A percentile compares a stretch with the other conserved stretches of the same genome.
Evolutionary conservation across 2,888 invertebrate genomes (phyloP).

Genomic region (Trachelus troglodyta): DNA sequence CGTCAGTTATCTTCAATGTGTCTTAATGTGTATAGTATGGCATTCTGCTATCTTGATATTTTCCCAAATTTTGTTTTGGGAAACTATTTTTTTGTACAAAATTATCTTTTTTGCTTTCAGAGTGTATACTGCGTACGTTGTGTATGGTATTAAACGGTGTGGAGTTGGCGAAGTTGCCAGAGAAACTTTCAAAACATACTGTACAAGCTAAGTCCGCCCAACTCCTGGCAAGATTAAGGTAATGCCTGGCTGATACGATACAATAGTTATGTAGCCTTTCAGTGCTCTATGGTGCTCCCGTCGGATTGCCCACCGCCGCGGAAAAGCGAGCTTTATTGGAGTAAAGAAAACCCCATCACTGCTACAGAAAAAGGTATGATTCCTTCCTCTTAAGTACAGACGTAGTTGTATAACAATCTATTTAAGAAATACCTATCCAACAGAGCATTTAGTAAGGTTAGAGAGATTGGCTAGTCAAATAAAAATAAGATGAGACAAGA

Average conservation of each 20-base stretch:
- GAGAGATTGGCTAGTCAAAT: background rate
- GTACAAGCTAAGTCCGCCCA: slow-evolving; percentile 31
- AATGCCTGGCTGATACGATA: slow-evolving; percentile 36
- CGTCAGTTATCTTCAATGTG: background rate
- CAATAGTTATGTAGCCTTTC: slow-evolving; percentile 31
- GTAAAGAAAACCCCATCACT: background rate
- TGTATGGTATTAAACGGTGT: background rate
- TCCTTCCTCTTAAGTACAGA: background rate
- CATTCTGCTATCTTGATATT: background rate
- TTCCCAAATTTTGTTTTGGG: background rate
- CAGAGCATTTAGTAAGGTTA: background rate
- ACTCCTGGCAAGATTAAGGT: slow-evolving; percentile 40
- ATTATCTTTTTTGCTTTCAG: background rate
- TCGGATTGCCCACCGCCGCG: slow-evolving; percentile 12
- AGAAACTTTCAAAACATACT: slow-evolving; percentile 19
- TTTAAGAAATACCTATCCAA: background rate
- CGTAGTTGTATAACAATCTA: background rate
- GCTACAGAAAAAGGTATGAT: slow-evolving; percentile 1
- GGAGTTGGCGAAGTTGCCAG: background rate
- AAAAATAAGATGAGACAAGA: background rate
- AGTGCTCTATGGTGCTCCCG: slow-evolving; percentile 34
- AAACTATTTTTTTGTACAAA: background rate
- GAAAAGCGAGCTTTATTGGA: slow-evolving; percentile 1
- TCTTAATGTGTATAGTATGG: background rate
- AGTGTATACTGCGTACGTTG: background rate